These are phyloP conservation scores for Papilio gigon DNA, from an alignment of 2,888 invertebrate genomes.

Conservation along the genomic window DNA sequence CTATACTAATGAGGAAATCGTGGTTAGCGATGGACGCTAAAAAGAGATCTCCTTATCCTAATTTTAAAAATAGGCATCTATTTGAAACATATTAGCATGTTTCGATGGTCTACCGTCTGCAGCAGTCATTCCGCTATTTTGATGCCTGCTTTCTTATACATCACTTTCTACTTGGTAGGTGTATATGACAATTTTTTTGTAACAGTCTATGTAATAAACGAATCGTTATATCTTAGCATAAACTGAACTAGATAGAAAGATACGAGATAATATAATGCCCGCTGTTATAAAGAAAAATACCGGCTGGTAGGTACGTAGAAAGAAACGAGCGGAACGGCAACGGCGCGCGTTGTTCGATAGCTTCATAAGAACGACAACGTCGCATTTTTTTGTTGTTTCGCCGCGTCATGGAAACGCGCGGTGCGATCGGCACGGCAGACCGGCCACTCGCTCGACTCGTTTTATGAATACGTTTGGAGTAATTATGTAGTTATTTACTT, in stretches of 20 bases:
- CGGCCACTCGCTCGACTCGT: constrained; percentile 45
- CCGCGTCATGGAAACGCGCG: constrained; percentile 60
- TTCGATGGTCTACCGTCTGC: background rate
- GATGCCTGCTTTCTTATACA: background rate
- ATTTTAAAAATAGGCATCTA: background rate
- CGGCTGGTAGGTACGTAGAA: constrained; percentile 52
- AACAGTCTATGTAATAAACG: background rate
- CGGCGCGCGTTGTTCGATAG: constrained; percentile 59
- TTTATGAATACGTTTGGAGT: constrained; percentile 33
- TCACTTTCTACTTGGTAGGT: background rate
- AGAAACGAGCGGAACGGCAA: constrained; percentile 63
- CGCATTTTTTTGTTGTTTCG: constrained; percentile 61
- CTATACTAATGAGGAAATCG: background rate
- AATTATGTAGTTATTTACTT: constrained; percentile 36
- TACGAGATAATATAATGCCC: constrained; percentile 26
- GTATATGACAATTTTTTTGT: background rate
- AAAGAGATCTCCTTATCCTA: background rate
- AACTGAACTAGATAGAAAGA: background rate
- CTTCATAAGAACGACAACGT: constrained; percentile 59
- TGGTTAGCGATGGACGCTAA: too few relatives aligned
- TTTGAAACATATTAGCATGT: background rate
- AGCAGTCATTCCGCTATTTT: background rate
- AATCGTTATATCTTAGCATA: background rate
- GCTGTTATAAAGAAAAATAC: constrained; percentile 46
- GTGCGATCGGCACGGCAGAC: constrained; percentile 34